These are phyloP conservation scores for Axinella damicornis DNA, from an alignment of 37 sponge, comb jelly and placozoan genomes.

Conservation along the genomic window DNA sequence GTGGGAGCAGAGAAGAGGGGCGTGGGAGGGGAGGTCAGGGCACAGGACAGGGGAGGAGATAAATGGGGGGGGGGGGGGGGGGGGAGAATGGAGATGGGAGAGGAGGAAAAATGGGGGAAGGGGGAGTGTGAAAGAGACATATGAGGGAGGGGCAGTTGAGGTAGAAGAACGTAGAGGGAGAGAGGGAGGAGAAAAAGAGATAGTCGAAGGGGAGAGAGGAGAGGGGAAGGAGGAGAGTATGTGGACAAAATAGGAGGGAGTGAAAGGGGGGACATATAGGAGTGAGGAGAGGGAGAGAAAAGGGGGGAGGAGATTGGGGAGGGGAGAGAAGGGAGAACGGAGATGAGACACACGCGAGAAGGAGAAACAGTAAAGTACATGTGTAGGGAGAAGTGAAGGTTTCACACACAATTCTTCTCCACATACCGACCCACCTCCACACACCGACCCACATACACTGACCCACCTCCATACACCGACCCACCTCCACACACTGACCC, in stretches of 20 bases:
- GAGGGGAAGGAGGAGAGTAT: neutral
- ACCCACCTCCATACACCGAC: too few relatives aligned
- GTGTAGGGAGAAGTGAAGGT: too few relatives aligned
- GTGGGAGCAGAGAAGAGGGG: too few relatives aligned
- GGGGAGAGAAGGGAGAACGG: too few relatives aligned
- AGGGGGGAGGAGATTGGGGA: neutral
- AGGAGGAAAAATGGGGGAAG: neutral
- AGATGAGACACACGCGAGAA: neutral
- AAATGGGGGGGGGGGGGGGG: too few relatives aligned
- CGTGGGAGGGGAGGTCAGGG: too few relatives aligned
- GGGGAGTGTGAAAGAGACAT: too few relatives aligned
- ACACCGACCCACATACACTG: too few relatives aligned
- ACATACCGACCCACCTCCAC: too few relatives aligned
- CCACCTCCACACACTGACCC: constrained; percentile 72
- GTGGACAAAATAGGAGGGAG: too few relatives aligned
- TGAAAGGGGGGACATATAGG: neutral
- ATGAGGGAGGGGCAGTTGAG: neutral
- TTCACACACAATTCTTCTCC: too few relatives aligned
- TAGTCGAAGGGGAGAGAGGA: neutral
- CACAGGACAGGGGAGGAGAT: neutral
- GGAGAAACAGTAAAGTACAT: neutral
- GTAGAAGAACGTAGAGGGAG: too few relatives aligned
- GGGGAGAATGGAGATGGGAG: neutral
- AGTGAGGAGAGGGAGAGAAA: neutral
- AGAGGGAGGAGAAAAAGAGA: neutral